Evolutionary conservation across 92 coral and sea anemone species (phyloP).

Genomic region (Porites divaricata): DNA sequence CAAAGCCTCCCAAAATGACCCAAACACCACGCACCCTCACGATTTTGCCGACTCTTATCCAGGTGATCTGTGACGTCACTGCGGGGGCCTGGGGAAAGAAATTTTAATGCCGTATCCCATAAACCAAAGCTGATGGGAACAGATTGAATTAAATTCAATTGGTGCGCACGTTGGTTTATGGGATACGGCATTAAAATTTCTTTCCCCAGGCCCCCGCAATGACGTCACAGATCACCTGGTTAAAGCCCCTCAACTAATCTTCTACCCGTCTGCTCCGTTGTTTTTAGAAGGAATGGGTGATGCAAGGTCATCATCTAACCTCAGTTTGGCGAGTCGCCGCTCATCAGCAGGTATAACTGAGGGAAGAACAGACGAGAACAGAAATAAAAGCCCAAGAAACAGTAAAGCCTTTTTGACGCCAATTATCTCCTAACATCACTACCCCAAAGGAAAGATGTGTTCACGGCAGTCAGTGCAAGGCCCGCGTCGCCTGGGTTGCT

Average conservation of each 20-base stretch:
- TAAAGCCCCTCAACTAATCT: not conserved
- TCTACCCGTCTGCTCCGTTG: not conserved
- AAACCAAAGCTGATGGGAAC: too few species aligned
- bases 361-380: constrained; percentile 39
- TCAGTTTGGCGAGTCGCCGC: constrained; percentile 70
- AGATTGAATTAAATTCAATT: too few species aligned
- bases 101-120: too few species aligned
- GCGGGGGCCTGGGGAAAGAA: too few species aligned
- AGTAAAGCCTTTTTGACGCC: constrained; percentile 77
- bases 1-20: too few species aligned
- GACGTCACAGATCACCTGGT: too few species aligned
- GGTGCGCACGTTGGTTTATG: too few species aligned
- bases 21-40: too few species aligned
- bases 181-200: too few species aligned
- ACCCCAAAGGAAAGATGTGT: not conserved
- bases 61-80: too few species aligned
- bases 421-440: constrained; percentile 61
- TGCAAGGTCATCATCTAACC: constrained; percentile 56
- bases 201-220: too few species aligned
- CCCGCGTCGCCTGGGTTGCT: constrained; percentile 2
- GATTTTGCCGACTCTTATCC: too few species aligned
- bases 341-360: constrained; percentile 57
- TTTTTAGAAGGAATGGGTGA: constrained; percentile 36
- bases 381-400: constrained; percentile 71
- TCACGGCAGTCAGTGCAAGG: constrained; percentile 1